Percentiles rank a stretch among this genome's conserved stretches.
phyloP scores from a whole-genome alignment of 2,888 invertebrate genomes.

The Philhelius pedissequus region DNA sequence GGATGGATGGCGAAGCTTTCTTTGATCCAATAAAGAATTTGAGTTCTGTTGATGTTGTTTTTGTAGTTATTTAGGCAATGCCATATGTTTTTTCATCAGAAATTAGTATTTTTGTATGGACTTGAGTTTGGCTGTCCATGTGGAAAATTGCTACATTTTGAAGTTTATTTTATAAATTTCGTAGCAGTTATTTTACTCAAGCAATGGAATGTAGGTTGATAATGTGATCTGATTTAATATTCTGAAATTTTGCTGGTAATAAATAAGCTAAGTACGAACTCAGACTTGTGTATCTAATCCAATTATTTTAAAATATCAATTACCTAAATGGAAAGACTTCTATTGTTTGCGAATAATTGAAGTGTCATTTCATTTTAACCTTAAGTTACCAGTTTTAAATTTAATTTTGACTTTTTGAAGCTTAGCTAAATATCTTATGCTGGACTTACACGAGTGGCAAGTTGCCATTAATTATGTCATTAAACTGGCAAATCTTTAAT shows the following conservation, averaged over 20 bases:
- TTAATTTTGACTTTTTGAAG: too few species aligned
- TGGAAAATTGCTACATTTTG: not conserved
- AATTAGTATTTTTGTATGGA: not conserved
- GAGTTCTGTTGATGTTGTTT: not conserved
- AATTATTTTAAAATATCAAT: too few species aligned
- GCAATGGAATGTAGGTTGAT: not conserved
- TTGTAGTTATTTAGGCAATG: not conserved
- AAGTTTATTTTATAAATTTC: not conserved
- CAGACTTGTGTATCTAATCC: too few species aligned
- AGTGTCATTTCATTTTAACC: too few species aligned
- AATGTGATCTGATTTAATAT: not conserved
- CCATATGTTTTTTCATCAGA: not conserved
- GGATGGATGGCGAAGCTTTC: constrained; percentile 41
- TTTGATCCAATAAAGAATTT: constrained; percentile 49
- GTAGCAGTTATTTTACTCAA: not conserved
- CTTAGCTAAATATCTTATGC: too few species aligned
- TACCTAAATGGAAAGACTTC: too few species aligned
- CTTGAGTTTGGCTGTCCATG: not conserved
- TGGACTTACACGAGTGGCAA: too few species aligned
- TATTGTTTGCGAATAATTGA: too few species aligned
- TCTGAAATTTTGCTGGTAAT: not conserved
- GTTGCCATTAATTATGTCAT: too few species aligned
- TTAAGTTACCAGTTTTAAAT: too few species aligned
- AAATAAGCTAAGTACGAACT: not conserved
- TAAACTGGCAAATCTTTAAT: too few species aligned